A percentile compares a stretch with the other conserved stretches of the same genome.
Evolutionary conservation across 2,888 invertebrate genomes (phyloP).

Genomic region (Perizoma flavofasciatum): DNA sequence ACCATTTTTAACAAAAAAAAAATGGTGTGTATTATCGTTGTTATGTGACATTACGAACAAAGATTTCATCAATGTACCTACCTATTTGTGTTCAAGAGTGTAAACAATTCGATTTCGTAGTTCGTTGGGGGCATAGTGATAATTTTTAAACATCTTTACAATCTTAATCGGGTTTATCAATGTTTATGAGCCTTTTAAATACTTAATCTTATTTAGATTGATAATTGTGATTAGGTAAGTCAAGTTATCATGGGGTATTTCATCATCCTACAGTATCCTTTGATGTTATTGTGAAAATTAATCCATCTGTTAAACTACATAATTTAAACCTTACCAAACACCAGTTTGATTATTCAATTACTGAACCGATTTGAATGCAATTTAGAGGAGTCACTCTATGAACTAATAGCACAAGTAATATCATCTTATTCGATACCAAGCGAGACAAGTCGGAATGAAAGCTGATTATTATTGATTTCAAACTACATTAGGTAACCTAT

Average conservation of each 20-base stretch:
- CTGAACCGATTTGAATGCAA: too few relatives aligned
- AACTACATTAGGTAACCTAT: too few relatives aligned
- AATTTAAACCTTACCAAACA: too few relatives aligned
- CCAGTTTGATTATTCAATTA: background rate
- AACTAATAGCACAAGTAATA: too few relatives aligned
- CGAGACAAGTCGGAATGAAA: too few relatives aligned
- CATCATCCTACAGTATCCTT: background rate
- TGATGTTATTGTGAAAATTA: too few relatives aligned
- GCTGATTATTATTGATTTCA: too few relatives aligned
- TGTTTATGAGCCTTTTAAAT: slow-evolving; percentile 12
- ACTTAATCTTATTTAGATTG: slow-evolving; percentile 2
- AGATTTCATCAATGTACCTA: slow-evolving; percentile 44
- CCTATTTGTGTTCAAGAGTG: slow-evolving; percentile 44
- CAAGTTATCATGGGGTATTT: background rate
- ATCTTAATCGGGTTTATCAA: slow-evolving; percentile 21
- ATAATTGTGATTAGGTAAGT: background rate
- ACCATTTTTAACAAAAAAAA: background rate
- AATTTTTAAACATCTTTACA: slow-evolving; percentile 42
- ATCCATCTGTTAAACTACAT: too few relatives aligned
- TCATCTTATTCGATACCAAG: too few relatives aligned
- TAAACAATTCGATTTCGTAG: slow-evolving; percentile 43
- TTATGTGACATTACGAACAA: slow-evolving; percentile 28
- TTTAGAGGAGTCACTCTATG: too few relatives aligned
- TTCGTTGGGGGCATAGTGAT: slow-evolving; percentile 49
- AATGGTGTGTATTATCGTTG: background rate